Percentiles rank a stretch among this genome's conserved stretches.
Conservation (phyloP, 2,797 vertebrate genomes). For the Cyclopterus lumpus region DNA sequence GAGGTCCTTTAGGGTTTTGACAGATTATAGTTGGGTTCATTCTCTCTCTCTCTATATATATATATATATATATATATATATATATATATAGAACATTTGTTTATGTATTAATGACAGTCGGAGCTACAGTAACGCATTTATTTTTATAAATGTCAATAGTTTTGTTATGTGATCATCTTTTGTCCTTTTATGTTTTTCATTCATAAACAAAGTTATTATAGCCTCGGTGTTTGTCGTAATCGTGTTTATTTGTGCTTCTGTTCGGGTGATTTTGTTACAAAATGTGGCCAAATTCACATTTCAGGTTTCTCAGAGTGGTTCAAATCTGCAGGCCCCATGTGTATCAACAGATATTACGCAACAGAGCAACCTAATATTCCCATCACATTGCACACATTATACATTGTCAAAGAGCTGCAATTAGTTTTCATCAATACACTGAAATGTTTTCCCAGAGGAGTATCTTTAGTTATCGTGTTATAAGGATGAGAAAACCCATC, state of each 20-base stretch:
- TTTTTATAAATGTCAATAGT: neutral
- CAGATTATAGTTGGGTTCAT: no score
- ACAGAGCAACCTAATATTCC: neutral
- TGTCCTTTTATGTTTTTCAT: conserved; percentile 3
- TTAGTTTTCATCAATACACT: neutral
- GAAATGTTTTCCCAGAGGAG: neutral
- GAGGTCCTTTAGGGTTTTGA: neutral
- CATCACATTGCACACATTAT: neutral
- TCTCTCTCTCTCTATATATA: no score
- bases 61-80: neutral
- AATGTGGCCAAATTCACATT: neutral
- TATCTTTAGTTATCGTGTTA: neutral
- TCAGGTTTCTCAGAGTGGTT: neutral
- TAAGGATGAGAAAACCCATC: neutral
- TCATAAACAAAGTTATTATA: neutral
- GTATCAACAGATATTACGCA: neutral
- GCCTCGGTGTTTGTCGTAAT: conserved; percentile 1
- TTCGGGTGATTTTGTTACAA: neutral
- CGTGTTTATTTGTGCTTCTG: neutral
- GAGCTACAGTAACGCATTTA: neutral
- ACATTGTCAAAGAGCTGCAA: conserved; percentile 3
- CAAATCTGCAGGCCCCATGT: neutral
- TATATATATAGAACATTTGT: neutral
- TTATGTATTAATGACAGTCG: neutral
- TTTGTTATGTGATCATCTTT: neutral